Base-by-base conservation (phyloP, 2,888 invertebrate genomes). In the Maniola hyperantus region DNA sequence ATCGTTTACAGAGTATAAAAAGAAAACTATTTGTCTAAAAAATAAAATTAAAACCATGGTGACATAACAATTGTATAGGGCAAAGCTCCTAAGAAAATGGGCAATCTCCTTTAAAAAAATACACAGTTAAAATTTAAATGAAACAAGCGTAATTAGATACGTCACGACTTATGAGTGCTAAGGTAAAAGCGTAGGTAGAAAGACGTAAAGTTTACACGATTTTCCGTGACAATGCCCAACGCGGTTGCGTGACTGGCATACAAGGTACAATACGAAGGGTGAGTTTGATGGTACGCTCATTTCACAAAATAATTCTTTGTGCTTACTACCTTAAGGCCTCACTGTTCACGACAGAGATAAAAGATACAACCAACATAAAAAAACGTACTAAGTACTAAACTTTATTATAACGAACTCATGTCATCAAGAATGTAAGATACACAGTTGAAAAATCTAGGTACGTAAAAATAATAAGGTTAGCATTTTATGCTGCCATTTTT, bases 161-260 rank as follows among this genome's bases (percentile, higher is more conserved):
- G 34, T 34, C 54, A 54, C 54, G 34, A 26, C 15, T 48, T 15
- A 48, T 8, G 48, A 18, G 54, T 34, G 33, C 15, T 18, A 36
- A 39, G 39, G 55, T 55, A 55, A 55, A 55, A 55, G 55, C 55
- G 39, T 36, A 36, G 55, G 36, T 15, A 39, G 18, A 42, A 42
- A 57, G 39, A 39, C 39, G 18, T 20, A 55, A 57, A 58, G 58
- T 65, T 50, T 53, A 36, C 60, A 53, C 59, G 20, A 60, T 64
- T 66, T 64, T 59, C 69, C 62, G 44, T 62, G 64, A 64, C 64
- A 64, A 64, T 66, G 66, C 66, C 50, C 64, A 33, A 20, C 42
- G 55, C 44, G 39, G 64, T 70, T 57, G 62, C 71, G 70, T 70
- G 68, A 70, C 70, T 66, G 55, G 65, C 61, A 48, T 67, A 61